These are phyloP conservation scores for Schizotus pectinicornis DNA, from an alignment of 2,888 invertebrate species.

Conservation along the genomic window DNA sequence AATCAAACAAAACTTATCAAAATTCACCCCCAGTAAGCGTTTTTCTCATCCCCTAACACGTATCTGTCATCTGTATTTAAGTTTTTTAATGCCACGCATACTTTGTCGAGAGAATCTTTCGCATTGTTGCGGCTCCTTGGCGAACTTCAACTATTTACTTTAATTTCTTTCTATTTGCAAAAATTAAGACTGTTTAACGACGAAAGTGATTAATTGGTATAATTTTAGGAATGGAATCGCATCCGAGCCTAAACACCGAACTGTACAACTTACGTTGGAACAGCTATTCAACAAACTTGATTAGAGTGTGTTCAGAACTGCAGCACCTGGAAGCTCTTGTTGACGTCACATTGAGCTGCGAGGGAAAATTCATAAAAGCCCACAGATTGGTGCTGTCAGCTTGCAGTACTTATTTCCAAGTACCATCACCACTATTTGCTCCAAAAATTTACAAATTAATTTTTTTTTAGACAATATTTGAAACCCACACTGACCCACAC, in stretches of 20 bases:
- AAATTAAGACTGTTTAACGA: too few relatives aligned
- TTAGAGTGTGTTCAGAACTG: conserved; percentile 59
- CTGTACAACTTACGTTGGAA: conserved; percentile 61
- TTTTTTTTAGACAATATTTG: conserved; percentile 56
- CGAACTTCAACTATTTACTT: too few relatives aligned
- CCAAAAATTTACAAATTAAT: conserved; percentile 1
- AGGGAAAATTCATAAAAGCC: conserved; percentile 60
- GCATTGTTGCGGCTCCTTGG: too few relatives aligned
- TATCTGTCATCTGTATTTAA: too few relatives aligned
- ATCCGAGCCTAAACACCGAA: conserved; percentile 42
- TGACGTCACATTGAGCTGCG: conserved; percentile 60
- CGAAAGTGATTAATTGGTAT: not conserved
- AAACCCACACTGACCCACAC: conserved; percentile 54
- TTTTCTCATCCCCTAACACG: too few relatives aligned
- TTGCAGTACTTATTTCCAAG: conserved; percentile 61
- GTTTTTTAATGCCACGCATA: too few relatives aligned
- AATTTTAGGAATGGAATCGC: conserved; percentile 6
- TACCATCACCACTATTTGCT: conserved; percentile 30
- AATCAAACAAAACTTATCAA: too few relatives aligned
- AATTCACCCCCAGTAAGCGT: too few relatives aligned
- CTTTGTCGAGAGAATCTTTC: too few relatives aligned
- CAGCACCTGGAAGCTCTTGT: conserved; percentile 56
- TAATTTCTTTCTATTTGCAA: too few relatives aligned
- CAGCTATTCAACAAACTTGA: conserved; percentile 59
- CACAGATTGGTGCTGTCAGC: conserved; percentile 62